Evolutionary conservation across 2,888 invertebrate species (phyloP), one percentile per base, ranked within the genome.

Genomic region (Allophyes oxyacanthae): DNA sequence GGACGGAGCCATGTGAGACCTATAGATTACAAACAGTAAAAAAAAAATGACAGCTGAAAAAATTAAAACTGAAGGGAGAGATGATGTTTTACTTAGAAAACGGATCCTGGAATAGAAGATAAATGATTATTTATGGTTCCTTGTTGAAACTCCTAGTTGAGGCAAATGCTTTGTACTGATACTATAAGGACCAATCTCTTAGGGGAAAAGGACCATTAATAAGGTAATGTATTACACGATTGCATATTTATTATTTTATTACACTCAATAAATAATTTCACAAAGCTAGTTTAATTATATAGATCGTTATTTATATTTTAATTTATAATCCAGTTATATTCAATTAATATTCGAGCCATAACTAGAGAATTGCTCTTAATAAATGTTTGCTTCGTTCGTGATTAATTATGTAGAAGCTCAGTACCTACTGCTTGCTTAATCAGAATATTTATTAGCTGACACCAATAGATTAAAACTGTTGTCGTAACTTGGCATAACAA

Each of bases 401-500:
- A 60, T 61, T 46, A 43, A 52, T 43, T 42, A 46, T 25, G n/a
- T 33, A 34, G 11, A 61, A 33, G 52, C 5, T 42, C 15, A 41
- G 32, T 41, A n/a, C n/a, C n/a, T n/a, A 38, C 2, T 15, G 10
- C n/a, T 32, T 30, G 14, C 32, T 43, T 32, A 7, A 43, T 43
- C 15, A 15, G 14, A 32, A 15, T 25, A 26, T 25, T 32, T 32
- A 14, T 32, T 32, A 30, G 10, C 8, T 9, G 0, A 26, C 13
- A 13, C 8, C 3, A 8, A 26, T 41, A 41, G 13, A 41, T 41
- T 41, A 41, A 25, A 40, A 28, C 9, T 42, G 41, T 10, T 30
- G 2, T 14, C 11, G 10, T 20, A 1, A 6, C 4, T 28, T 30
- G 14, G 20, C 14, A 28, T 41, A 28, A 11, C 13, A 26, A 28